Evolutionary conservation across 2,888 invertebrate species (phyloP).

Genomic region (Cacoxenus indagator): DNA sequence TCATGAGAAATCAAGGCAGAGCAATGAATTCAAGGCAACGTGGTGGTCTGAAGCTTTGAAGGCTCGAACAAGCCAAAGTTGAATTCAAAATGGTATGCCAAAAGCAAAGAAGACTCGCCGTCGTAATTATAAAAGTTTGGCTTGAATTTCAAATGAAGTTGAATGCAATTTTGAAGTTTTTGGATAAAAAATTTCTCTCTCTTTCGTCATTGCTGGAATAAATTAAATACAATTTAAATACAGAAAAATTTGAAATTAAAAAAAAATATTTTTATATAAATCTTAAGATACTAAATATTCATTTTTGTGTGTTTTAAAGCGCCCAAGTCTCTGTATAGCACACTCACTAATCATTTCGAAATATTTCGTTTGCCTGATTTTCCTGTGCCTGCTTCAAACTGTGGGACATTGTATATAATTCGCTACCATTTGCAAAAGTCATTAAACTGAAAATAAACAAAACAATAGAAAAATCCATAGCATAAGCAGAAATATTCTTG

Average conservation of each 20-base stretch:
- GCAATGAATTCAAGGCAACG: neutral
- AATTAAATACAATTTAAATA: neutral
- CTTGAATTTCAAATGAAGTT: slow-evolving; percentile 18
- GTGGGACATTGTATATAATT: neutral
- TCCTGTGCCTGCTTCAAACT: neutral
- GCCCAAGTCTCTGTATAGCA: neutral
- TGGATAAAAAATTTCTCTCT: neutral
- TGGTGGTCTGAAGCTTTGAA: neutral
- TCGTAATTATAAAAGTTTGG: slow-evolving; percentile 21
- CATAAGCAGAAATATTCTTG: slow-evolving; percentile 2
- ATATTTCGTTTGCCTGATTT: slow-evolving; percentile 18
- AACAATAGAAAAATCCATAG: neutral
- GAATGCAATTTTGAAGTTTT: neutral
- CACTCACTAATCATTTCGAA: slow-evolving; percentile 30
- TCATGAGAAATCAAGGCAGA: slow-evolving; percentile 17
- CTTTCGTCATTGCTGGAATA: neutral
- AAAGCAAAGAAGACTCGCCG: neutral
- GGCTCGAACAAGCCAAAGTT: neutral
- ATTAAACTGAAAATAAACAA: slow-evolving; percentile 12
- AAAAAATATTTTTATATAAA: neutral
- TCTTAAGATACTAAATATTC: neutral
- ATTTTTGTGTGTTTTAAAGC: neutral
- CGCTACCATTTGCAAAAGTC: slow-evolving; percentile 17
- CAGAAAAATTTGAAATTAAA: neutral
- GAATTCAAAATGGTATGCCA: neutral